These are phyloP conservation scores for Agonopterix subpropinquella DNA, from an alignment of 2,888 invertebrate genomes.

Conservation along the genomic window DNA sequence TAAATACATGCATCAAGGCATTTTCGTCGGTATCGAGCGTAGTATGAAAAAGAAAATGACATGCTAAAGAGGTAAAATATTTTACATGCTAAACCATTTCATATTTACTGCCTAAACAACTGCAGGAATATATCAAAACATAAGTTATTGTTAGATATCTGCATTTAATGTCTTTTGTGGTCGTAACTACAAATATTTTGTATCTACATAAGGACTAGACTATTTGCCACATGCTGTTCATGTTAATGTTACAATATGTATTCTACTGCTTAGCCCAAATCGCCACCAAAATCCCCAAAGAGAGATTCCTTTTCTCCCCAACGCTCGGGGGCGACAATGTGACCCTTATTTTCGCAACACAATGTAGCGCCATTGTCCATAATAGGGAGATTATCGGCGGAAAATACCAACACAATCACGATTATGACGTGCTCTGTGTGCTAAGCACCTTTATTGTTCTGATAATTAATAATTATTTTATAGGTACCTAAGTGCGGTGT, in stretches of 20 bases:
- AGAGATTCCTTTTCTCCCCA: slow-evolving; percentile 23
- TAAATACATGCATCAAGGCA: slow-evolving; percentile 32
- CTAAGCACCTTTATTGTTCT: not conserved
- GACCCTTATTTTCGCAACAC: slow-evolving; percentile 31
- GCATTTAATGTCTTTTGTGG: too few relatives aligned
- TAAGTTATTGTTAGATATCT: too few relatives aligned
- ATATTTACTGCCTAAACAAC: too few relatives aligned
- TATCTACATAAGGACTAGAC: too few relatives aligned
- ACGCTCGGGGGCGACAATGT: slow-evolving; percentile 25
- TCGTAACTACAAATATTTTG: too few relatives aligned
- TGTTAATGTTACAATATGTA: slow-evolving; percentile 25
- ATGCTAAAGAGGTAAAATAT: too few relatives aligned
- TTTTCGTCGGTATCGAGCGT: slow-evolving; percentile 4
- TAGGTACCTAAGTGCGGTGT: not conserved
- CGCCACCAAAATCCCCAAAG: slow-evolving; percentile 18
- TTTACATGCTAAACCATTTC: too few relatives aligned
- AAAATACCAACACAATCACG: slow-evolving; percentile 15
- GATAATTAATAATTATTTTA: slow-evolving; percentile 1
- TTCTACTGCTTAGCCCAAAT: slow-evolving; percentile 19
- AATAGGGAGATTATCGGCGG: slow-evolving; percentile 33
- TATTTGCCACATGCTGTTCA: not conserved
- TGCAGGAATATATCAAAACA: too few relatives aligned
- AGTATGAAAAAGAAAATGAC: too few relatives aligned
- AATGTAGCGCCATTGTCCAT: slow-evolving; percentile 36
- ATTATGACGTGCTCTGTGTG: slow-evolving; percentile 13